phyloP scores from a whole-genome alignment of 2,797 vertebrate genomes.

The Coregonus sp. region DNA sequence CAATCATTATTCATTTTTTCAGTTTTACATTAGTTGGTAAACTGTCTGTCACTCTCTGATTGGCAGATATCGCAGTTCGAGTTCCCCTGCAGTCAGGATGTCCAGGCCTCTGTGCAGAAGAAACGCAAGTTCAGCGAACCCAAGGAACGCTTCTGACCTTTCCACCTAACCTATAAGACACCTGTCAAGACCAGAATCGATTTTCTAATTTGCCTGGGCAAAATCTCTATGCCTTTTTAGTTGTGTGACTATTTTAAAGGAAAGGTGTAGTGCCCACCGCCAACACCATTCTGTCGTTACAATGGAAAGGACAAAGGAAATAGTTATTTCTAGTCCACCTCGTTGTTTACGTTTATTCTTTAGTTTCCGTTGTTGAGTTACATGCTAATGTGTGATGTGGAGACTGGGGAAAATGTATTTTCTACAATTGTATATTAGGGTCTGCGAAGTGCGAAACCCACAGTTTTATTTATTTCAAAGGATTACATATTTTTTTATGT shows the following conservation, averaged over 20 bases:
- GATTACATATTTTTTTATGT: not conserved
- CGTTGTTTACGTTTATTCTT: not conserved
- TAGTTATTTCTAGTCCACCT: not conserved
- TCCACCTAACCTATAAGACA: not conserved
- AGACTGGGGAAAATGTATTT: not conserved
- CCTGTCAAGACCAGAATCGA: not conserved
- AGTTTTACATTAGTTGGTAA: not conserved
- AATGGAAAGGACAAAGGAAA: not conserved
- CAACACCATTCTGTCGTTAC: not conserved
- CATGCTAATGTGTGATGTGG: not conserved
- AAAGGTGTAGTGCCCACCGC: not conserved
- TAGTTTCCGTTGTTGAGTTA: not conserved
- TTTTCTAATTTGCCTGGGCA: not conserved
- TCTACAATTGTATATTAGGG: not conserved
- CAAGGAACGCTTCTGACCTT: conserved; percentile 71
- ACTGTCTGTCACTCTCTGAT: conserved; percentile 33
- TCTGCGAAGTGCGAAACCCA: not conserved
- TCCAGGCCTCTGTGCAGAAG: conserved; percentile 54
- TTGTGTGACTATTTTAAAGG: not conserved
- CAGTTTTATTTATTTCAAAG: not conserved
- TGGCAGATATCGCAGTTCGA: conserved; percentile 77
- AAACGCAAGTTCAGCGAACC: conserved; percentile 89
- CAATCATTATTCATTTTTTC: not conserved
- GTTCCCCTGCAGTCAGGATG: conserved; percentile 81
- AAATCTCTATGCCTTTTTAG: not conserved